Evolutionary conservation across 2,888 invertebrate species (phyloP).

Genomic region (Pyrochroa serraticornis): DNA sequence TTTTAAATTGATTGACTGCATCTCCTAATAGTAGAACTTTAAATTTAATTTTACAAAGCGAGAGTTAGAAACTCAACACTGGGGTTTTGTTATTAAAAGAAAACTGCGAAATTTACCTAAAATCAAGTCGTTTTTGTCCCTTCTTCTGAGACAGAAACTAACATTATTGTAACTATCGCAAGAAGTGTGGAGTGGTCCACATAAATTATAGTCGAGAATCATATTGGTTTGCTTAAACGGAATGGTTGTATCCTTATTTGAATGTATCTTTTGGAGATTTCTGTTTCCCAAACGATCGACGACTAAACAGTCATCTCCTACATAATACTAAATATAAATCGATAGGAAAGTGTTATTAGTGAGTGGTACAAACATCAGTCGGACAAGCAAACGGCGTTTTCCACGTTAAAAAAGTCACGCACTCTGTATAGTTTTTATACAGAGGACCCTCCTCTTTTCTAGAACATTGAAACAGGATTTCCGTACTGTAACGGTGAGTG

Average conservation of each 20-base stretch:
- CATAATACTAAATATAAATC: constrained; percentile 10
- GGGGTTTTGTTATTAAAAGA: too few species aligned
- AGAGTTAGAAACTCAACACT: too few species aligned
- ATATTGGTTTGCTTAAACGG: background rate
- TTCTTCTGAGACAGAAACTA: constrained; percentile 18
- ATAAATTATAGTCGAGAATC: constrained; percentile 19
- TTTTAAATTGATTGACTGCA: too few species aligned
- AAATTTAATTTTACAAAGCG: too few species aligned
- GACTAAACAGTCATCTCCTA: constrained; percentile 16
- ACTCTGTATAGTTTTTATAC: constrained; percentile 26
- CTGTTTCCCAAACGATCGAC: constrained; percentile 8
- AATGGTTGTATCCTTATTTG: constrained; percentile 5
- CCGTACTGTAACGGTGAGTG: constrained; percentile 28
- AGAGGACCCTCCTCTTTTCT: constrained; percentile 36
- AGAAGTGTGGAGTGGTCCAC: constrained; percentile 13
- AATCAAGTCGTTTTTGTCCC: background rate
- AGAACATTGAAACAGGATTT: constrained; percentile 39
- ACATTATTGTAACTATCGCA: constrained; percentile 12
- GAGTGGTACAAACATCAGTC: constrained; percentile 22
- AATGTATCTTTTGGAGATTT: constrained; percentile 10
- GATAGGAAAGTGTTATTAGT: background rate
- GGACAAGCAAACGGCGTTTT: constrained; percentile 40
- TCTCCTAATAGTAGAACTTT: too few species aligned
- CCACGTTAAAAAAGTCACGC: constrained; percentile 37
- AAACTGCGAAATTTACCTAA: constrained; percentile 9